phyloP scores from a whole-genome alignment of 1,140 invertebrate genomes.

The Trissolcus basalis region DNA sequence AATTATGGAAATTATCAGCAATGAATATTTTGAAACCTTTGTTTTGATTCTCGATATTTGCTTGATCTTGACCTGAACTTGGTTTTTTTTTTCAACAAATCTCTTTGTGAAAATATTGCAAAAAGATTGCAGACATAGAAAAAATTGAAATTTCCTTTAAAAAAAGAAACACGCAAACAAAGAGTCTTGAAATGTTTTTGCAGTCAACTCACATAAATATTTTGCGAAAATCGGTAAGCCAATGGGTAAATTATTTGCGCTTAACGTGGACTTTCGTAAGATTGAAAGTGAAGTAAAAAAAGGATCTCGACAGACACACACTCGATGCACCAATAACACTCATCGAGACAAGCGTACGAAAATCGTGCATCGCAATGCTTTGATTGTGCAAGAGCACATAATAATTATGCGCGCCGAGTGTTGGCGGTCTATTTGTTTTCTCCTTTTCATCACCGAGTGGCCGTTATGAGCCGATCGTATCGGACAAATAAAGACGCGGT shows the following conservation, averaged over 20 bases:
- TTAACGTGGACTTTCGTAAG: background rate
- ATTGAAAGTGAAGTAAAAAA: background rate
- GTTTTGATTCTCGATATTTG: too few species aligned
- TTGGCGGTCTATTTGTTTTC: slow-evolving; percentile 31
- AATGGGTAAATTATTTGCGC: background rate
- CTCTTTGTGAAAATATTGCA: too few species aligned
- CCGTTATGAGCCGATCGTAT: slow-evolving; percentile 1
- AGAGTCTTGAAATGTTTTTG: too few species aligned
- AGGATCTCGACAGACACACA: slow-evolving; percentile 28
- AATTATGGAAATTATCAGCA: too few species aligned
- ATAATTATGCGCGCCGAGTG: slow-evolving; percentile 45
- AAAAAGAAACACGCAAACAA: too few species aligned
- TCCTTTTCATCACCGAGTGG: slow-evolving; percentile 37
- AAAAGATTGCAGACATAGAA: too few species aligned
- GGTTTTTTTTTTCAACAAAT: too few species aligned
- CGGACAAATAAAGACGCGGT: background rate
- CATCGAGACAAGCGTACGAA: slow-evolving; percentile 35
- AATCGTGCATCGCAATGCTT: slow-evolving; percentile 23
- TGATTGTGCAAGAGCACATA: slow-evolving; percentile 44
- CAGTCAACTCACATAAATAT: too few species aligned
- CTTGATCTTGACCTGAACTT: too few species aligned
- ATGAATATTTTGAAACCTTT: too few species aligned
- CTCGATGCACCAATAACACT: slow-evolving; percentile 32
- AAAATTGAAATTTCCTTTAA: too few species aligned
- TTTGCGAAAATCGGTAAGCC: background rate